A percentile compares a stretch with the other conserved stretches of the same genome.
Evolutionary conservation across 2,113 vertebrate species (phyloP).

Genomic region (Geococcyx californianus): DNA sequence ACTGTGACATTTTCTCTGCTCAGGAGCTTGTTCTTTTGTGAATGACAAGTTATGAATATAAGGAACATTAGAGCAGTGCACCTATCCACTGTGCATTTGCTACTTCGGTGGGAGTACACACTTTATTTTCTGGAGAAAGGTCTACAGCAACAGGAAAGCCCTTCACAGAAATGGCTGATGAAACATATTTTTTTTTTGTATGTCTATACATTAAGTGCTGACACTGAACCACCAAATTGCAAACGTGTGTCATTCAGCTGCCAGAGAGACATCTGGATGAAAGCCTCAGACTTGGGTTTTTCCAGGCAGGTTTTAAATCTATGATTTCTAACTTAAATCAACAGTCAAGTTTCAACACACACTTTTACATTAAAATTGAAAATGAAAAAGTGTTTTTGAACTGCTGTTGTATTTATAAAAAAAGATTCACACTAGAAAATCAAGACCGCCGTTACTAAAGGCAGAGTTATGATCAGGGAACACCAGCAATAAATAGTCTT

Average conservation of each 20-base stretch:
- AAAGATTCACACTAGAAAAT: background rate
- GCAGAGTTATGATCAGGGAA: background rate
- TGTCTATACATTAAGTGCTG: background rate
- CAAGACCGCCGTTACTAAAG: background rate
- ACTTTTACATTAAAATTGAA: background rate
- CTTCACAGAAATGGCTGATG: background rate
- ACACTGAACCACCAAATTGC: background rate
- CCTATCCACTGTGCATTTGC: background rate
- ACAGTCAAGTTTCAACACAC: background rate
- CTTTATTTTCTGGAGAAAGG: background rate
- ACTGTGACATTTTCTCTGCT: background rate
- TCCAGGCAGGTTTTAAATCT: background rate
- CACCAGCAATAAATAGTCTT: no score
- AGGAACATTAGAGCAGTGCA: background rate
- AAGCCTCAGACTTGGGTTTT: background rate
- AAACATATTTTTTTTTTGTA: background rate
- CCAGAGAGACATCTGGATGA: background rate
- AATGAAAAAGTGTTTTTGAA: background rate
- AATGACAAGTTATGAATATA: background rate
- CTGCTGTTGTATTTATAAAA: background rate
- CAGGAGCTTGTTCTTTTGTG: background rate
- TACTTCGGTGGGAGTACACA: background rate
- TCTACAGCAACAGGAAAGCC: background rate
- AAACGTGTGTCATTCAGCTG: background rate
- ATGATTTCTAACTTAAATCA: background rate